Conservation (phyloP, 2,888 invertebrate genomes). For the Diaprepes abbreviatus region DNA sequence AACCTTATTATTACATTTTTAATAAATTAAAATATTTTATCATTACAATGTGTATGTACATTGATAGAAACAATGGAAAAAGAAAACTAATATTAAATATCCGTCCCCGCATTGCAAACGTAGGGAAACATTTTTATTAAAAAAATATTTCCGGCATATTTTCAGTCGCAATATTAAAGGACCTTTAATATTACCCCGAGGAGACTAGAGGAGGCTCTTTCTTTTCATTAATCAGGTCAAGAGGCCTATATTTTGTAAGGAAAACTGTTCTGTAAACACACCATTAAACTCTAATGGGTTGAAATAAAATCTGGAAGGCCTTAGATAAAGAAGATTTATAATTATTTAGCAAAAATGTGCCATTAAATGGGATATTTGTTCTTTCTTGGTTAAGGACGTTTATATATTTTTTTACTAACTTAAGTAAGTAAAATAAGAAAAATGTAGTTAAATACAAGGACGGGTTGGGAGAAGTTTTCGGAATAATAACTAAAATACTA, state of each 20-base stretch:
- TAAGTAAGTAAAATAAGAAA: too few species aligned
- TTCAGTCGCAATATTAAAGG: not conserved
- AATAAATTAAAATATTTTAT: too few species aligned
- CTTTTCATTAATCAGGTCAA: slow-evolving; percentile 16
- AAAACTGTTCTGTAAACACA: slow-evolving; percentile 56
- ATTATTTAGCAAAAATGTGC: slow-evolving; percentile 14
- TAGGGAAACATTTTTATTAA: not conserved
- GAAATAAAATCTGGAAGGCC: slow-evolving; percentile 31
- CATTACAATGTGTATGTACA: too few species aligned
- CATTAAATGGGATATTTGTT: too few species aligned
- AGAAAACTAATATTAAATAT: not conserved
- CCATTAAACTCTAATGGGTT: slow-evolving; percentile 57
- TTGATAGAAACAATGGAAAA: too few species aligned
- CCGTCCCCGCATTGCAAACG: not conserved
- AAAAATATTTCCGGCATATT: not conserved
- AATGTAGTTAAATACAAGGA: too few species aligned
- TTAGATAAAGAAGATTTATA: slow-evolving; percentile 35
- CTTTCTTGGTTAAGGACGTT: too few species aligned
- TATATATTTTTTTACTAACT: too few species aligned
- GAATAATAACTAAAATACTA: too few species aligned
- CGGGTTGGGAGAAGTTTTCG: too few species aligned
- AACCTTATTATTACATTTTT: too few species aligned
- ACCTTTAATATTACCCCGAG: not conserved
- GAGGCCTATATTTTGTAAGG: slow-evolving; percentile 52
- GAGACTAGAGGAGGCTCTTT: not conserved